These are phyloP conservation scores for Ormyrus pomaceus DNA, from an alignment of 2,888 invertebrate genomes.

Conservation along the genomic window DNA sequence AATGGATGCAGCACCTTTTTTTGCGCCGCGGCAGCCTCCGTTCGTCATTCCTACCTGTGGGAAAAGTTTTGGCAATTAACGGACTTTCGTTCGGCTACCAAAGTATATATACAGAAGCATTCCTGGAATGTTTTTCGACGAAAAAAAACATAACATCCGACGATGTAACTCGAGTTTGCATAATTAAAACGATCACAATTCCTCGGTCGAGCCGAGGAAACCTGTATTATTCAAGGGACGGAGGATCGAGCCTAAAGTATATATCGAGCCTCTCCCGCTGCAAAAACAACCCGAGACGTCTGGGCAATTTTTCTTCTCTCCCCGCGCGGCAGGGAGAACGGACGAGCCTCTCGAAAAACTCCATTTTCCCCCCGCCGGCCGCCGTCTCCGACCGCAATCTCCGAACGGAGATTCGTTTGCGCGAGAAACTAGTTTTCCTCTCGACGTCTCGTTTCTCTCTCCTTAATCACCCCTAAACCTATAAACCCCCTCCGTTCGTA, in stretches of 20 bases:
- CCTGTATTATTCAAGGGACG: background rate
- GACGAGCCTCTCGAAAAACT: constrained; percentile 14
- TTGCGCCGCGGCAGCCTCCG: background rate
- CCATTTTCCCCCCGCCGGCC: background rate
- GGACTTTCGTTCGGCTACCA: too few species aligned
- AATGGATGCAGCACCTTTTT: constrained; percentile 28
- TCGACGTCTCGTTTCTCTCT: background rate
- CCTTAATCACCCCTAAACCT: background rate
- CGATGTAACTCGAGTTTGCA: too few species aligned
- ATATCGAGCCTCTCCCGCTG: background rate
- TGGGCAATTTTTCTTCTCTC: constrained; percentile 17
- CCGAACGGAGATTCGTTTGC: background rate
- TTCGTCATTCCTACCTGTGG: too few species aligned
- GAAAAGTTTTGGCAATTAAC: too few species aligned
- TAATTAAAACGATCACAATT: too few species aligned
- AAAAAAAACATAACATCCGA: too few species aligned
- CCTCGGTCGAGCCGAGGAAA: background rate
- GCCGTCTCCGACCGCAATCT: background rate
- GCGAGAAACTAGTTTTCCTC: constrained; percentile 14
- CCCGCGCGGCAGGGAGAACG: background rate
- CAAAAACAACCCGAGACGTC: constrained; percentile 8
- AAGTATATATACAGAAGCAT: too few species aligned
- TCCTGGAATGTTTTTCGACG: too few species aligned
- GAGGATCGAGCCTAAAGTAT: too few species aligned
- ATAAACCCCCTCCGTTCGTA: too few species aligned